phyloP scores from a whole-genome alignment of 2,888 invertebrate genomes.

The Pelosia muscerda region DNA sequence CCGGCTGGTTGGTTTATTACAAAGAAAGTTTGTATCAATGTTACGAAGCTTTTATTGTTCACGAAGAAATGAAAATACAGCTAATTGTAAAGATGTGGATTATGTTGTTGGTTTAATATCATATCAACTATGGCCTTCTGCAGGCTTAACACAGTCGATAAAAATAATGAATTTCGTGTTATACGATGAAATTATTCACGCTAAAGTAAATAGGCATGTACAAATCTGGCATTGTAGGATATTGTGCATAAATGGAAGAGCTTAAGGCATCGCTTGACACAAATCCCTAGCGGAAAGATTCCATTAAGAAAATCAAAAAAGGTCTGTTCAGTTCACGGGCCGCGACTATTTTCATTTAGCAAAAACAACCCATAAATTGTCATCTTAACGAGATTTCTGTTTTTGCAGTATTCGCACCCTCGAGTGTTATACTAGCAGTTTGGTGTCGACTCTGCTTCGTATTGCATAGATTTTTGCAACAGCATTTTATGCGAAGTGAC shows the following conservation, averaged over 20 bases:
- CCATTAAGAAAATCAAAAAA: constrained; percentile 87
- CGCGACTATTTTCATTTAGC: constrained; percentile 87
- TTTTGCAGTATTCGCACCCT: constrained; percentile 84
- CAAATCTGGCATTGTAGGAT: constrained; percentile 64
- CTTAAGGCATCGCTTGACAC: constrained; percentile 80
- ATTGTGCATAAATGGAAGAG: constrained; percentile 71
- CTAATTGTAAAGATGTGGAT: constrained; percentile 53
- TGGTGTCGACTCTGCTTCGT: constrained; percentile 60
- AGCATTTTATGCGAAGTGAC: constrained; percentile 58
- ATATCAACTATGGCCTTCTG: constrained; percentile 17
- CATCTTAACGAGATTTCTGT: constrained; percentile 87
- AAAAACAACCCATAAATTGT: constrained; percentile 87
- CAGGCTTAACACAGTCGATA: constrained; percentile 38
- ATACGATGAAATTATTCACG: constrained; percentile 33
- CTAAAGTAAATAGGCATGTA: constrained; percentile 60
- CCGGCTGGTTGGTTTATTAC: constrained; percentile 79
- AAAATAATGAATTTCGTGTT: constrained; percentile 40
- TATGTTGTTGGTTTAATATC: constrained; percentile 38
- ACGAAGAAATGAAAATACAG: constrained; percentile 61
- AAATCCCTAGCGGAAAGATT: constrained; percentile 86
- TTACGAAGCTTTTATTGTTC: constrained; percentile 68
- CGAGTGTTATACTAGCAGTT: constrained; percentile 71
- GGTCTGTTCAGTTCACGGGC: constrained; percentile 81
- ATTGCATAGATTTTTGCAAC: constrained; percentile 65
- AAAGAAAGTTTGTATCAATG: constrained; percentile 82